Base-by-base conservation (phyloP, 2,888 invertebrate species). In the Drosophila kanekoi region DNA sequence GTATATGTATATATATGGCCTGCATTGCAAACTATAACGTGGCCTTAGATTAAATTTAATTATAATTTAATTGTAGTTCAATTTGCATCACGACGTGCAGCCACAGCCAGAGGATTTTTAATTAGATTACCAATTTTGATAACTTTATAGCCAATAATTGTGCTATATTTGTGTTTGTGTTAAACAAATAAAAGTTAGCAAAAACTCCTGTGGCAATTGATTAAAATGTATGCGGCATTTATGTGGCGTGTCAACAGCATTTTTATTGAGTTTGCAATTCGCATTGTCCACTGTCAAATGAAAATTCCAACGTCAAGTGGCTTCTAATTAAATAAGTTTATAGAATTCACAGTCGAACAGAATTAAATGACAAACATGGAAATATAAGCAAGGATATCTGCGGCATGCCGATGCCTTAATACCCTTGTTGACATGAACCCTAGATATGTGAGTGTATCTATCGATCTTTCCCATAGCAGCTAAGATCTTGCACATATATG, bases 301-400 rank as follows among this genome's bases (percentile, higher is more conserved):
- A 33, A 58, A 68, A 66, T 63, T 35, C 18, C 28, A 45, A 52
- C 18, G 53, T 63, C 57, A 18, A 32, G 44, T 35, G 64, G 44
- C 37, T 38, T 47, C 45, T 43, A 78, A 81, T 87, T 59, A 40
- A 84, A 81, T 81, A 58, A 74, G 66, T 67, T 86, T 48, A 54
- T 77, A 48, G 14, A 45, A 49, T 62, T 62, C 45, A 38, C 53
- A 57, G 16, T 18, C 48, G 9, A 47, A 32, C n/a, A 38, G 13
- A 60, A 49, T 57, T 38, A 35, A 68, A 72, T 62, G 47, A 38
- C 18, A 57, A 51, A 53, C 16, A 16, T 20, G 16, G 2, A 23
- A 48, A 41, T n/a, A 13, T 41, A 51, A 28, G 28, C 0, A 28
- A 8, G 28, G 2, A 8, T 28, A 28, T 28, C 28, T 28, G 8